Conservation (phyloP, 2,888 invertebrate genomes). For the Sepiola atlantica region DNA sequence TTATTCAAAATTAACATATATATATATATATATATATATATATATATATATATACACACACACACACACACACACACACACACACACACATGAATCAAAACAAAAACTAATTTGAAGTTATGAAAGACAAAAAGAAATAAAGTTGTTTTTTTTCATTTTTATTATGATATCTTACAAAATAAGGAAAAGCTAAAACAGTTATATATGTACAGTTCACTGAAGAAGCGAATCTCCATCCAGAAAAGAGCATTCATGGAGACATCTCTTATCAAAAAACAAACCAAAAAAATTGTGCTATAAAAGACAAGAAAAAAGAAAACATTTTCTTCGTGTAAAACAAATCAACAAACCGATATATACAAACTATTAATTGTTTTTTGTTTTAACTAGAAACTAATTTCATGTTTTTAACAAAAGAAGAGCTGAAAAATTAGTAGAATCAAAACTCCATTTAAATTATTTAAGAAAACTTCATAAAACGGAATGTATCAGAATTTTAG, state of each 20-base stretch:
- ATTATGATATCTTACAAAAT: slow-evolving; percentile 45
- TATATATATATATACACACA: too few relatives aligned
- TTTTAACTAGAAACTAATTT: slow-evolving; percentile 8
- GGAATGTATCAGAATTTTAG: not conserved
- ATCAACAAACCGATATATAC: slow-evolving; percentile 20
- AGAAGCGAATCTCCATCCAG: not conserved
- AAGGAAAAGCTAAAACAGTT: slow-evolving; percentile 39
- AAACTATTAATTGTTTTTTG: not conserved
- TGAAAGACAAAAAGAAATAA: not conserved
- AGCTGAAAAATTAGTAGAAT: not conserved
- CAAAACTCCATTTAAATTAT: not conserved
- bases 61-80: too few relatives aligned
- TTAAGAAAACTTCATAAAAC: not conserved
- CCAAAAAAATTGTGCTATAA: not conserved
- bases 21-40: too few relatives aligned
- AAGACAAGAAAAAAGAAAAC: not conserved
- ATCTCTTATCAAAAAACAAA: not conserved
- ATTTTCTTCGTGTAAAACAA: not conserved
- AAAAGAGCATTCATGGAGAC: not conserved
- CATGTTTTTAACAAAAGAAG: not conserved
- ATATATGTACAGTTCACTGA: slow-evolving; percentile 45
- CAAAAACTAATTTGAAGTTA: not conserved
- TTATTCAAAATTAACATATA: too few relatives aligned
- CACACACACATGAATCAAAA: too few relatives aligned
- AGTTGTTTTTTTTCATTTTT: not conserved